phyloP scores from a whole-genome alignment of 2,113 vertebrate species.

The Hippocampus barbouri region DNA sequence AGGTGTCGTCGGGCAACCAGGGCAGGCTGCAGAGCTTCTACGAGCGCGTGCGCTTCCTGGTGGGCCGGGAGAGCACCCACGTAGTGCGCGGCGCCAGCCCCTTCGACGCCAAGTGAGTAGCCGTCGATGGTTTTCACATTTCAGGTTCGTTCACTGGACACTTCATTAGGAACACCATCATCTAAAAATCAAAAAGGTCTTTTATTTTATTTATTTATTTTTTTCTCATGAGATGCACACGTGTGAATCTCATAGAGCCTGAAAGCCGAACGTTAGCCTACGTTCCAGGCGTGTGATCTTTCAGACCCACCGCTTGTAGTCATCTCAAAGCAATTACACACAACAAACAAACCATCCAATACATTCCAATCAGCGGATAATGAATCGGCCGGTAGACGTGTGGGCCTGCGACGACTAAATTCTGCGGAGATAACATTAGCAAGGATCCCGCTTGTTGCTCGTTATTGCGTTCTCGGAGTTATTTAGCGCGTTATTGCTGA shows the following conservation, averaged over 20 bases:
- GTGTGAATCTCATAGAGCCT: background rate
- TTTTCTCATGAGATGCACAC: background rate
- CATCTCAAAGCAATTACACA: background rate
- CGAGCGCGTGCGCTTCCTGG: slow-evolving; percentile 88
- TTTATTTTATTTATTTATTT: background rate
- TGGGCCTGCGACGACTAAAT: background rate
- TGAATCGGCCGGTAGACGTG: background rate
- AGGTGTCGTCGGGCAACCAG: slow-evolving; percentile 76
- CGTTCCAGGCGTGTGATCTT: background rate
- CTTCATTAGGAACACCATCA: background rate
- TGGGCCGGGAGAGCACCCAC: slow-evolving; percentile 92
- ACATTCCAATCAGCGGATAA: background rate
- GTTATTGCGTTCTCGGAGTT: background rate
- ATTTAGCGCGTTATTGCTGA: background rate
- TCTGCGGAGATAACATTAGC: background rate
- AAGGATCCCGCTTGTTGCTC: background rate
- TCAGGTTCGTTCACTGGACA: background rate
- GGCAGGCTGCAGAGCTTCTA: slow-evolving; percentile 88
- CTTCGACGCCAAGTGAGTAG: slow-evolving; percentile 88
- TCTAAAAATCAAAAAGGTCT: background rate
- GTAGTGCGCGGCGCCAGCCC: slow-evolving; percentile 86
- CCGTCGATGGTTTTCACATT: background rate
- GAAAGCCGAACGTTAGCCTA: background rate
- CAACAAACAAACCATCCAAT: background rate
- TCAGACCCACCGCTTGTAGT: background rate